These are phyloP conservation scores for Leptopilina drosophilae DNA, from an alignment of 2,888 invertebrate genomes.

Conservation along the genomic window DNA sequence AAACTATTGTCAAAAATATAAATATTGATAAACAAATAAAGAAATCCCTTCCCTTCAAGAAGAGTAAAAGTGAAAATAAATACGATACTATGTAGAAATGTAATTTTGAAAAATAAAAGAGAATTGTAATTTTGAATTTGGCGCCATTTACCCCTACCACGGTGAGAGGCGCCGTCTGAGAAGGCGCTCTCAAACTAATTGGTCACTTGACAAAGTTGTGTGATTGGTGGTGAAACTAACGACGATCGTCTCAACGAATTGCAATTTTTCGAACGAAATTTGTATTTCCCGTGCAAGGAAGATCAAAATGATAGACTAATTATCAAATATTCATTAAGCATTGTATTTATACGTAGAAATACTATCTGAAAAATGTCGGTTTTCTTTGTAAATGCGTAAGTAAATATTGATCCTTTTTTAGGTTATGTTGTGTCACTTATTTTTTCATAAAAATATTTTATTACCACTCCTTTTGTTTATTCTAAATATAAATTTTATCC, in stretches of 20 bases:
- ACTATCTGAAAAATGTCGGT: conserved; percentile 81
- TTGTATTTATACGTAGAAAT: neutral
- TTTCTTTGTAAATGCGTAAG: conserved; percentile 86
- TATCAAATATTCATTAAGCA: conserved; percentile 39
- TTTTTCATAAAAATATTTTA: conserved; percentile 36
- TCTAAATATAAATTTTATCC: neutral
- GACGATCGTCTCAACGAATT: neutral
- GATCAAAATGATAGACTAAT: conserved; percentile 47
- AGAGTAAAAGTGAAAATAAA: no score
- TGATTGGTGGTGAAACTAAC: conserved; percentile 8
- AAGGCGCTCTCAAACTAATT: neutral
- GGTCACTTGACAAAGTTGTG: neutral
- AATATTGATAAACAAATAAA: no score
- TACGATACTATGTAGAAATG: no score
- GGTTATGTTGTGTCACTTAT: conserved; percentile 64
- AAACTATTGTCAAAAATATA: no score
- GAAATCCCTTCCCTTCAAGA: no score
- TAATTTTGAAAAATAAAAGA: no score
- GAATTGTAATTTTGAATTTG: neutral
- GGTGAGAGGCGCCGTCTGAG: neutral
- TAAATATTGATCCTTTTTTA: conserved; percentile 72
- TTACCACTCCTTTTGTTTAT: neutral
- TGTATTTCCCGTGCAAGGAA: neutral
- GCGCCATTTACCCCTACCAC: neutral
- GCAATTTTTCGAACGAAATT: conserved; percentile 7